Base-by-base conservation (phyloP, 2,797 vertebrate species). In the Danio jaintianensis region DNA sequence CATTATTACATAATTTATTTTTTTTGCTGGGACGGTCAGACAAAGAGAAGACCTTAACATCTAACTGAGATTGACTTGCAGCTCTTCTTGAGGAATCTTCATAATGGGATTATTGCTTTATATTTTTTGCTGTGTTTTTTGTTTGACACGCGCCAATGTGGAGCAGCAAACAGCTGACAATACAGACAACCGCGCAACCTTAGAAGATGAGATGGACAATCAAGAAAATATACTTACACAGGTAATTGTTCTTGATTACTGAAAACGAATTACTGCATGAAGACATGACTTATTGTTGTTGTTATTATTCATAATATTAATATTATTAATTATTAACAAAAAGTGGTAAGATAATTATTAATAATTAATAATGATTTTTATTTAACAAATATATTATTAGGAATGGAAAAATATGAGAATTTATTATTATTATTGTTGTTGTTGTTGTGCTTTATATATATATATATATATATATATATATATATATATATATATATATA, bases 201-300 rank as follows among this genome's bases (percentile, higher is more conserved):
- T 96, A 90, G 94, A 96, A 79, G 95, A 96, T 3, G 95, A 97
- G 84, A 84, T 92, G 77, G 95, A 96, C 87, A 96, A 96, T 88
- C 95, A 96, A 75, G 96, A 96, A 89, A 97, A 96, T 84, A 87
- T 96, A 78, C 87, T 97, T 16, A 96, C 95, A 18, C 96, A 97
- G 96, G 96, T 97, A 90, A 68, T 29, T 36, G 43, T 16, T 48
- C 12, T 16, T 70, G 12, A 18, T 43, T 45, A 15, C 43, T 5
- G 16, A 40, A 11, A 64, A 18, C 1, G 0, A 68, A 43, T 38
- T 15, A 48, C 20, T 45, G 7, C n/a, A 43, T 15, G 22, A 36
- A 11, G 9, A 10, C 42, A 15, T 20, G 45, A 43, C 22, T 6
- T 10, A 38, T 56, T 18, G n/a, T 7, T 56, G 18, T 47, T 47